Evolutionary conservation across 2,888 invertebrate species (phyloP), one percentile per base, ranked within the genome.

Genomic region (Stenodera caucasica): DNA sequence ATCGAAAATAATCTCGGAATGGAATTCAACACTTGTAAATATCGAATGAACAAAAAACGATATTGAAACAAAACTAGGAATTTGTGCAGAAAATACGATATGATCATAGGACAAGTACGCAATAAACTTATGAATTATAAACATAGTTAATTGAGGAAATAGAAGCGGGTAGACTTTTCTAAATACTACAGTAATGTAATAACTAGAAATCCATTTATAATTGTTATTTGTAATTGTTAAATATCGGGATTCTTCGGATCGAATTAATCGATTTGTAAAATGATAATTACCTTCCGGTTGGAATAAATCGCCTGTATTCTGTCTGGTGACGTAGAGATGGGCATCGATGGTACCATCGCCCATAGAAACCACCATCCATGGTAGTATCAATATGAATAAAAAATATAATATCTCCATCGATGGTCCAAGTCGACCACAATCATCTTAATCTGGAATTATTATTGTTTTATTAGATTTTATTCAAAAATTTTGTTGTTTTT

Each of bases 281-380:
- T 37, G 21, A 57, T 57, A 29, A 32, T 14, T 69, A 85, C 86
- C 85, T 70, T 82, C 75, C 49, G 85, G 78, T 33, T 83, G 81
- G 73, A 88, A 88, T 53, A 84, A 78, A 77, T 88, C 88, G 12
- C 88, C 88, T 60, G 81, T 82, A 53, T 85, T 84, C 64, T 84
- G 83, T 69, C 88, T 81, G 8, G 85, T 87, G 53, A 88, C 73
- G 23, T 62, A 63, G 9, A 74, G 54, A 29, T 63, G 65, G 50
- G 26, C 54, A 50, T 66, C 66, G 45, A 45, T 65, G 21, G 40
- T 51, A 29, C 51, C 40, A 26, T 23, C 61, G 18, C 49, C 62
- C 49, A 59, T 12, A n/a, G 55, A 40, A 50, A 59, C 49, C 35
- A 33, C 62, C 58, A 62, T 49, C 59, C 63, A 63, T 63, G 59